Evolutionary conservation across 2,888 invertebrate species (phyloP), one percentile per base, ranked within the genome.

Genomic region (Leucozona laternaria): DNA sequence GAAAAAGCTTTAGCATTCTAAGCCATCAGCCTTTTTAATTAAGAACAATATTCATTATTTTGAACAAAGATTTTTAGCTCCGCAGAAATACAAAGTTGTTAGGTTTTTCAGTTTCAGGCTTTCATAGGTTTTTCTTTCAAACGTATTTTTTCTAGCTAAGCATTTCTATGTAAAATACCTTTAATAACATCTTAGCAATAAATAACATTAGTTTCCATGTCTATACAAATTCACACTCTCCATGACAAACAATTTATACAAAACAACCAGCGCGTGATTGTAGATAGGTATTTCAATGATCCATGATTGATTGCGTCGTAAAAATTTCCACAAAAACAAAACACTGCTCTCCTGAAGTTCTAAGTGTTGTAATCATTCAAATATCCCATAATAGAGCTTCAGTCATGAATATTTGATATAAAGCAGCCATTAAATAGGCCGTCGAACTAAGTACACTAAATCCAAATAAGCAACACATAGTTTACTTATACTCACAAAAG

Each of bases 351-450:
- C 40, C 58, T 40, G 7, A 71, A 71, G 64, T 62, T 58, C 43
- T 66, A 77, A 28, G n/a, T 48, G 13, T 45, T 53, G 48, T 48
- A 64, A 81, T 76, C 62, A 55, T 55, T 55, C 48, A 66, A 22
- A 37, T 55, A 31, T 34, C 57, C 34, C 25, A 66, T n/a, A n/a
- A n/a, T n/a, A 34, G 55, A 34, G 13, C 50, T 28, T 37, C 22
- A 10, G 50, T 53, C 73, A 73, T 62, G 68, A 78, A 83, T 83
- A 73, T 73, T 78, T 66, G 66, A 66, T 68, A 45, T 48, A 68
- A 60, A n/a, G 28, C 45, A 48, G 68, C 60, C 55, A 57, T 73
- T 28, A 50, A n/a, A 43, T 25, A 60, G 15, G 22, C 43, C 17
- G 11, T 48, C 43, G 11, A 60, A 43, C 31, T 20, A 66, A 48